Conservation (phyloP, 2,797 vertebrate genomes). For the Brachyalestes nurse region DNA sequence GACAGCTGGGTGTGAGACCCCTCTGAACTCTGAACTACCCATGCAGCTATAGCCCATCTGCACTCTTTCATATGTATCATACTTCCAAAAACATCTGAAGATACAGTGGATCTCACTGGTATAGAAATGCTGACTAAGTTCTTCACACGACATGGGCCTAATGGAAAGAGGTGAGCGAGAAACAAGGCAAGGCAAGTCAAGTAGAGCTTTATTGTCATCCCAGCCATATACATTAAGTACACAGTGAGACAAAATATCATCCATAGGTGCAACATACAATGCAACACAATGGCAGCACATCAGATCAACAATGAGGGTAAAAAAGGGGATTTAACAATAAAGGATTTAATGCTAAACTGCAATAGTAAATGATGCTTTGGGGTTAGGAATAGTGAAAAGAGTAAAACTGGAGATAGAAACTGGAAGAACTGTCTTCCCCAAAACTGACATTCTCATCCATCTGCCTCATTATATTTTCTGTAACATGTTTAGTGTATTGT, state of each 20-base stretch:
- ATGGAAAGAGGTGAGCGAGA: background rate
- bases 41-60: conserved; percentile 40
- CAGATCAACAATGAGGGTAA: too few species aligned
- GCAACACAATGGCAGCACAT: too few species aligned
- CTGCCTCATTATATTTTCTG: background rate
- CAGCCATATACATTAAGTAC: too few species aligned
- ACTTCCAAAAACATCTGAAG: conserved; percentile 40
- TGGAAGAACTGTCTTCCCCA: background rate
- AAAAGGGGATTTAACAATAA: too few species aligned
- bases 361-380: background rate
- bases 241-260: too few species aligned
- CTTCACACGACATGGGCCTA: background rate
- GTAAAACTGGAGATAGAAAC: background rate
- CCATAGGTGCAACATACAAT: too few species aligned
- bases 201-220: too few species aligned
- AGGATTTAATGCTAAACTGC: too few species aligned
- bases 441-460: background rate
- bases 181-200: too few species aligned
- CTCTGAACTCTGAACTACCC: conserved; percentile 21
- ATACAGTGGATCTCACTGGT: conserved; percentile 23
- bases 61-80: conserved; percentile 20
- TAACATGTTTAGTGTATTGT: too few species aligned
- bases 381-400: background rate
- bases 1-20: conserved; percentile 44
- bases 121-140: conserved; percentile 14